Evolutionary conservation across 2,888 invertebrate genomes (phyloP).

Genomic region (Isotomurus palustris): DNA sequence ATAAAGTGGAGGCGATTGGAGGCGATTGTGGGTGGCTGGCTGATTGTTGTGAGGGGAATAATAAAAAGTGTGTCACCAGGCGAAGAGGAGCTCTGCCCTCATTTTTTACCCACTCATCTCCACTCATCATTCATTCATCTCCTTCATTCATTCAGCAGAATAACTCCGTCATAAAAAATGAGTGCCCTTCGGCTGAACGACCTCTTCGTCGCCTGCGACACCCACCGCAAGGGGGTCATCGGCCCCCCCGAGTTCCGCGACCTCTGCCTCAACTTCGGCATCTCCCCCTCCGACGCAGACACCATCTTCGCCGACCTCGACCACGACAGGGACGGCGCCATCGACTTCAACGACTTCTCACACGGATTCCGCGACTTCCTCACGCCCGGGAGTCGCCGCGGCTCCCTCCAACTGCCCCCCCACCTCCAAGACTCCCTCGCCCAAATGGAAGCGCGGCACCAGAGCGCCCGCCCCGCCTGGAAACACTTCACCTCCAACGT

Average conservation of each 20-base stretch:
- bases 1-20: too few relatives aligned
- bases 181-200: constrained; percentile 47
- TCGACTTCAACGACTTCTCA: constrained; percentile 55
- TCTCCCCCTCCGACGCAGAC: constrained; percentile 51
- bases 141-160: too few relatives aligned
- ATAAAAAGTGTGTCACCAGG: too few relatives aligned
- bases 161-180: too few relatives aligned
- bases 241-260: constrained; percentile 53
- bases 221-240: constrained; percentile 51
- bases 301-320: constrained; percentile 55
- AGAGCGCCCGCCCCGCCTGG: constrained; percentile 48
- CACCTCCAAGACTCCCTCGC: constrained; percentile 26
- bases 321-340: constrained; percentile 55
- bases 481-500: constrained; percentile 48
- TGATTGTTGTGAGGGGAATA: too few relatives aligned
- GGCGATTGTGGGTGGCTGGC: neutral
- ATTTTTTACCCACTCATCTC: too few relatives aligned
- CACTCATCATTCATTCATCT: too few relatives aligned
- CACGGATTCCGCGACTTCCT: constrained; percentile 53
- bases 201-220: constrained; percentile 53
- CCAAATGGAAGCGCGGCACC: constrained; percentile 47
- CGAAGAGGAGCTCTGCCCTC: too few relatives aligned
- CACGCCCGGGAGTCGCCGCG: constrained; percentile 45
- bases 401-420: constrained; percentile 41
- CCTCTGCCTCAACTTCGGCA: constrained; percentile 53